Conservation (phyloP, 2,797 vertebrate genomes). For the Dicrostonyx torquatus region DNA sequence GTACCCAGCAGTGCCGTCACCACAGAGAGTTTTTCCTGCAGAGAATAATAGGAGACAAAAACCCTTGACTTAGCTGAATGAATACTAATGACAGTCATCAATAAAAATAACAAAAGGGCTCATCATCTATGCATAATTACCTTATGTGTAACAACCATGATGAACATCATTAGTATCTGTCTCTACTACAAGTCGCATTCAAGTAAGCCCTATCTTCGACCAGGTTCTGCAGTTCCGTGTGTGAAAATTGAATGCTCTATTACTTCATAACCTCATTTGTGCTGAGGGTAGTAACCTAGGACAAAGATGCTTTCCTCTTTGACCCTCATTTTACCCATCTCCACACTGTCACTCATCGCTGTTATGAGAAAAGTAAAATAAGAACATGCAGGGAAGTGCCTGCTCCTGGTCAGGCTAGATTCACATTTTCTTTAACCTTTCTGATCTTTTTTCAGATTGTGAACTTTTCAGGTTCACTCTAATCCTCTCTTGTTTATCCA, state of each 20-base stretch:
- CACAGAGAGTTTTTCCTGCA: not conserved
- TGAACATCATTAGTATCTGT: conserved; percentile 63
- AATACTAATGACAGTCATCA: conserved; percentile 67
- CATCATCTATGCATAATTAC: conserved; percentile 68
- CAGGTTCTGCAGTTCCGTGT: not conserved
- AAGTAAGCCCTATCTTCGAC: not conserved
- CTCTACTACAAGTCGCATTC: conserved; percentile 55
- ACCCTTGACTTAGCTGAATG: conserved; percentile 46
- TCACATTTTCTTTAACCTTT: not conserved
- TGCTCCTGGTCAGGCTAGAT: not conserved
- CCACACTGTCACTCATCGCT: not conserved
- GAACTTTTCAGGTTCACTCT: not conserved
- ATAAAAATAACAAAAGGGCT: conserved; percentile 67
- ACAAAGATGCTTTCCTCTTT: not conserved
- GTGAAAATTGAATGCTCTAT: not conserved
- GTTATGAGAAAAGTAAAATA: not conserved
- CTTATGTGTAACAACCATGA: conserved; percentile 53
- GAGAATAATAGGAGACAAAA: not conserved
- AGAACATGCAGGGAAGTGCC: not conserved
- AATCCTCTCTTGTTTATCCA: not conserved
- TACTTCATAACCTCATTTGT: not conserved
- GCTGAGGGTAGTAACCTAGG: not conserved
- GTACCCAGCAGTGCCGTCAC: not conserved
- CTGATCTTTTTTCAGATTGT: not conserved
- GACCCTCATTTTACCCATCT: not conserved